A percentile compares a stretch with the other conserved stretches of the same genome.
Evolutionary conservation across 2,797 vertebrate genomes (phyloP).

Genomic region (Peromyscus aztecus): DNA sequence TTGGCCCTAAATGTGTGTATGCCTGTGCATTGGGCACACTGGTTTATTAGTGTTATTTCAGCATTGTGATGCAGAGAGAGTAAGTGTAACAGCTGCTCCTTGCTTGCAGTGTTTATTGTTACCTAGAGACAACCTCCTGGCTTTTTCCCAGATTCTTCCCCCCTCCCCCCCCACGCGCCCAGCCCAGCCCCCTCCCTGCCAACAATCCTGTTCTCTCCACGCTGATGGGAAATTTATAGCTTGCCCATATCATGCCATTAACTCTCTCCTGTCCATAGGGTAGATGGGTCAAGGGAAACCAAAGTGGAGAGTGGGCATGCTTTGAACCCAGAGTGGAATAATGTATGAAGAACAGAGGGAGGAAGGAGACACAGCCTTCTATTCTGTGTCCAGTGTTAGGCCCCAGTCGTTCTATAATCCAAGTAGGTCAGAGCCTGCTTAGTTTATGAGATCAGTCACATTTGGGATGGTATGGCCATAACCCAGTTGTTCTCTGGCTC

Average conservation of each 20-base stretch:
- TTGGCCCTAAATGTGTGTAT: slow-evolving; percentile 47
- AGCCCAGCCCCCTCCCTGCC: slow-evolving; percentile 80
- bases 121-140: slow-evolving; percentile 92
- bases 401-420: background rate
- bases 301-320: slow-evolving; percentile 26
- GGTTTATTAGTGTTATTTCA: slow-evolving; percentile 90
- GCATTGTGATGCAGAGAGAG: slow-evolving; percentile 91
- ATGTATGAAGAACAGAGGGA: background rate
- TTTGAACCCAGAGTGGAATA: slow-evolving; percentile 26
- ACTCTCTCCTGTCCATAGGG: slow-evolving; percentile 84
- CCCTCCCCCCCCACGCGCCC: slow-evolving; percentile 72
- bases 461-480: background rate
- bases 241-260: slow-evolving; percentile 85
- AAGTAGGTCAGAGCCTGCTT: background rate
- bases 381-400: slow-evolving; percentile 23
- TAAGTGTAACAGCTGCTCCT: slow-evolving; percentile 91
- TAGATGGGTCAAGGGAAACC: slow-evolving; percentile 50
- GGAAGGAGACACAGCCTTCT: background rate
- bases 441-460: background rate
- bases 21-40: slow-evolving; percentile 71
- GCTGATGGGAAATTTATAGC: slow-evolving; percentile 90
- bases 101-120: slow-evolving; percentile 91
- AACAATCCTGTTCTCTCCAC: slow-evolving; percentile 82
- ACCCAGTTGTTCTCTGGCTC: background rate
- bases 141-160: slow-evolving; percentile 88